Conservation (phyloP, 2,113 vertebrate species). For the Cryptotis parvus region DNA sequence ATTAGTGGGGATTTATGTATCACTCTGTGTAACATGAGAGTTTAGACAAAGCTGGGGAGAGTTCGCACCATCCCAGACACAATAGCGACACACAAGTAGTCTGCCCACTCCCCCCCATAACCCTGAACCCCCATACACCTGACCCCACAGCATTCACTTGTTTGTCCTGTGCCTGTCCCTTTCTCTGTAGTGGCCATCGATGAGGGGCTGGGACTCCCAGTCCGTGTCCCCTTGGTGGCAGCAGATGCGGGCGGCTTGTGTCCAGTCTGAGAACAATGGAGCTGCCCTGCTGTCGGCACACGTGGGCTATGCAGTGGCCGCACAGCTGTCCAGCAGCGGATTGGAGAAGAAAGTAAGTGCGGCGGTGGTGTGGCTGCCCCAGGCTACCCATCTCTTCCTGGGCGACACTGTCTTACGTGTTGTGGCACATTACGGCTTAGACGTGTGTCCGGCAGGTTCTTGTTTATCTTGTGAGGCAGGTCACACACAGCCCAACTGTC, state of each 20-base stretch:
- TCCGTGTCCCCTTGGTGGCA: conserved; percentile 98
- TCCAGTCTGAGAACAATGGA: conserved; percentile 92
- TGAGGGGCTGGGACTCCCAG: conserved; percentile 95
- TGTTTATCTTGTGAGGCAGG: too few relatives aligned
- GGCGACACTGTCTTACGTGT: too few relatives aligned
- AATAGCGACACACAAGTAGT: too few relatives aligned
- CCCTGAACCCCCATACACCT: too few relatives aligned
- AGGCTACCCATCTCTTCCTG: too few relatives aligned
- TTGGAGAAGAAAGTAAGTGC: conserved; percentile 90
- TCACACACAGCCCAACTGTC: too few relatives aligned
- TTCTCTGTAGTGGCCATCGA: conserved; percentile 90
- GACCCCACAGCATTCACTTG: too few relatives aligned
- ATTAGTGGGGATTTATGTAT: not conserved
- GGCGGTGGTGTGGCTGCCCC: too few relatives aligned
- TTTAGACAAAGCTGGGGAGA: too few relatives aligned
- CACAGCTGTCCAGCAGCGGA: conserved; percentile 88
- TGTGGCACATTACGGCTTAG: too few relatives aligned
- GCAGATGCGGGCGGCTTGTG: conserved; percentile 93
- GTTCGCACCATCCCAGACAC: not conserved
- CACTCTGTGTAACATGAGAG: not conserved
- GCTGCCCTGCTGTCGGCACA: conserved; percentile 94
- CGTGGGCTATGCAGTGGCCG: conserved; percentile 91
- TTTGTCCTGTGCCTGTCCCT: not conserved
- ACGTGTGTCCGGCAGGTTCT: too few relatives aligned
- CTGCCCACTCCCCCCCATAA: too few relatives aligned